Base-by-base conservation (phyloP, 92 coral and sea anemone genomes). In the Siderastrea siderea region DNA sequence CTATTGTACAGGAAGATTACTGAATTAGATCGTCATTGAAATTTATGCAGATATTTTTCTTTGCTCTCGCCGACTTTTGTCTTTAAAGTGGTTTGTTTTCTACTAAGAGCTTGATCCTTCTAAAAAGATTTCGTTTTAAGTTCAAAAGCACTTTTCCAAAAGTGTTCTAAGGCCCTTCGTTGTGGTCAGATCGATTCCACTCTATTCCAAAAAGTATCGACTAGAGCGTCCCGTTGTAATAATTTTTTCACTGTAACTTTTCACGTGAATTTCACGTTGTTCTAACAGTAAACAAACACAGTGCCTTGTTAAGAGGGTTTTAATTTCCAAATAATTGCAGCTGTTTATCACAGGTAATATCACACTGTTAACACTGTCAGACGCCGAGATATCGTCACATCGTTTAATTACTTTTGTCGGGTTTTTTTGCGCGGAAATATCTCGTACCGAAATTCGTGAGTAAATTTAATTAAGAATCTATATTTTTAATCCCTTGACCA, bases 1-100 rank as follows among this genome's bases (percentile, higher is more conserved):
- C 83, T 74, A 81, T 93, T 91, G 94, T 91, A 54, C 7, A 0
- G 6, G 10, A 26, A 86, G 96, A 93, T 93, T 93, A 91, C 64
- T 10, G 86, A 72, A 83, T 83, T 64, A 89, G 46, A 17, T 44
- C 14, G 7, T 77, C 64, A 14, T 53, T 65, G 77, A 89, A 67
- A 81, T 45, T 69, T 84, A 89, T 89, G 95, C 59, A 73, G 87
- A 81, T 76, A 48, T 14, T 11, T 68, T 69, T 70, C 87, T 89
- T 68, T 73, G 66, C 57, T 48, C 63, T 80, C 75, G 82, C 90
- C 88, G 85, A 75, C 88, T 71, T 64, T 54, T 61, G 63, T 71
- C 63, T 83, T 55, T n/a, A 65, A 69, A 82, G 55, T 59, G 12
- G 66, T 44, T 81, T 81, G 75, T 81, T 67, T 81, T 67, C 51